Conservation (phyloP, 1,140 invertebrate species). For the Pemphigus obesinymphae region DNA sequence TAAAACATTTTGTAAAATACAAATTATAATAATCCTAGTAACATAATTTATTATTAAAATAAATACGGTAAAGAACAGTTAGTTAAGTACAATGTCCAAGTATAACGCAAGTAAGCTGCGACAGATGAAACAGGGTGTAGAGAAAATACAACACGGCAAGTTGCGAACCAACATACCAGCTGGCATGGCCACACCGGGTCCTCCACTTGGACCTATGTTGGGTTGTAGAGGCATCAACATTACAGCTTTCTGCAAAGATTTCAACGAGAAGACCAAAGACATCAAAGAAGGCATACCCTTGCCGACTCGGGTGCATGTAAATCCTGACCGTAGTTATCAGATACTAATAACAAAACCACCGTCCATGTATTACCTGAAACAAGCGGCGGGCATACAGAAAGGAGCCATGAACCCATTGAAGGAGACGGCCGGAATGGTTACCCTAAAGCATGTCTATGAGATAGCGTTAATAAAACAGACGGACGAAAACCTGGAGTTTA, state of each 20-base stretch:
- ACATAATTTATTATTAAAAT: no score
- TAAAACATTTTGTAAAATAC: no score
- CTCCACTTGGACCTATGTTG: conserved; percentile 85
- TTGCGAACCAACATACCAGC: conserved; percentile 77
- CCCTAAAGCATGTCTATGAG: conserved; percentile 96
- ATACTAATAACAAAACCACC: conserved; percentile 81
- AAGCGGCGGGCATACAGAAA: conserved; percentile 86
- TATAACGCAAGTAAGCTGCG: conserved; percentile 54
- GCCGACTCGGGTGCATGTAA: conserved; percentile 72
- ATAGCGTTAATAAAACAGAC: conserved; percentile 90
- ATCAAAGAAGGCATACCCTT: conserved; percentile 90
- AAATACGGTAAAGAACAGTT: no score
- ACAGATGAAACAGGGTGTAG: conserved; percentile 61
- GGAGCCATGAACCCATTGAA: conserved; percentile 74
- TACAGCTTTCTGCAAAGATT: conserved; percentile 94
- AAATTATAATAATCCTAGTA: no score
- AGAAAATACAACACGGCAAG: conserved; percentile 70
- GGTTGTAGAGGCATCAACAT: conserved; percentile 95
- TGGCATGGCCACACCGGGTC: conserved; percentile 77
- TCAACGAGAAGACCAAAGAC: conserved; percentile 89
- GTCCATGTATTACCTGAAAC: conserved; percentile 79
- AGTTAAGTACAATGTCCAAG: conserved; percentile 5
- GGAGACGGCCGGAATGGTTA: conserved; percentile 81
- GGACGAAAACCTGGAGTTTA: conserved; percentile 70
- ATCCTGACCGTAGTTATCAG: conserved; percentile 82